Evolutionary conservation across 2,888 invertebrate species (phyloP).

Genomic region (Drosophila cyrtoloma): DNA sequence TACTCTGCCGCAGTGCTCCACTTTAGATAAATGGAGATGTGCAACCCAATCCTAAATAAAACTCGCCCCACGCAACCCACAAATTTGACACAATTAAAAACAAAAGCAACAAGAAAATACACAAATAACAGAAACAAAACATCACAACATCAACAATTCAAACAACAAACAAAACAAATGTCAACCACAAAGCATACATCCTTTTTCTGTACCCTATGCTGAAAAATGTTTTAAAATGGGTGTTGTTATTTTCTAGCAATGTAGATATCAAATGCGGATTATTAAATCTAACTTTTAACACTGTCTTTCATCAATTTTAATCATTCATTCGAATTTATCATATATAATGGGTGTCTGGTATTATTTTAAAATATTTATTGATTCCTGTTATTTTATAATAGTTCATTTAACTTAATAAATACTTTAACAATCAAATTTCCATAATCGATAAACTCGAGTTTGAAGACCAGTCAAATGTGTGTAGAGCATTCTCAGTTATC

Average conservation of each 20-base stretch:
- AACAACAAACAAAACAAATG: slow-evolving; percentile 70
- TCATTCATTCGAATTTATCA: not conserved
- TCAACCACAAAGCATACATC: slow-evolving; percentile 71
- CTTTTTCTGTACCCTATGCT: slow-evolving; percentile 45
- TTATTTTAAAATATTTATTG: not conserved
- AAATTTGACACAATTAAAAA: slow-evolving; percentile 78
- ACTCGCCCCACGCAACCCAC: slow-evolving; percentile 13
- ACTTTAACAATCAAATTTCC: not conserved
- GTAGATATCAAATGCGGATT: not conserved
- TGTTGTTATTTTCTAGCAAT: not conserved
- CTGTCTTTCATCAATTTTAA: not conserved
- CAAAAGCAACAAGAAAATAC: slow-evolving; percentile 65
- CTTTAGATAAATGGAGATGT: slow-evolving; percentile 37
- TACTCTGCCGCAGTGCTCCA: slow-evolving; percentile 67
- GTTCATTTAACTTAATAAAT: not conserved
- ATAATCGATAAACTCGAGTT: not conserved
- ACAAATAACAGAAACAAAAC: slow-evolving; percentile 15
- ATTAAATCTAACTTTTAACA: not conserved
- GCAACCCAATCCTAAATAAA: slow-evolving; percentile 1
- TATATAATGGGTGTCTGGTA: not conserved
- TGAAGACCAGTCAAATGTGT: not conserved
- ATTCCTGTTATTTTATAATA: not conserved
- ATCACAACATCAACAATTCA: slow-evolving; percentile 29
- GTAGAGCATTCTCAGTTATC: not conserved
- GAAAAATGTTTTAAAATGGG: not conserved